Percentiles rank a stretch among this genome's conserved stretches.
phyloP scores from a whole-genome alignment of 2,113 vertebrate genomes.

The Drymodes brunneopygia region DNA sequence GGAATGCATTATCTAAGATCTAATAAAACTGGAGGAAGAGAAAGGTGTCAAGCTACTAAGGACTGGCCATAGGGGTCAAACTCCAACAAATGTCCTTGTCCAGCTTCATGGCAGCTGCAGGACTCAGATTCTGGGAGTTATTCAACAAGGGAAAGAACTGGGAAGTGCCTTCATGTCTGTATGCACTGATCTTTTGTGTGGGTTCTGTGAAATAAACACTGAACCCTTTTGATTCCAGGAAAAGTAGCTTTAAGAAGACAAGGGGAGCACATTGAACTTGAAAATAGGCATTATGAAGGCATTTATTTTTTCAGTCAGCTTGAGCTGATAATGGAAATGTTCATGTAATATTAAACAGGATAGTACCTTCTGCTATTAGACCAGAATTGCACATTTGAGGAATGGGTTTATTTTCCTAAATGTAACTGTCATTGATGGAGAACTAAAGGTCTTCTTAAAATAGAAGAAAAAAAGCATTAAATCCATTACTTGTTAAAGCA shows the following conservation, averaged over 20 bases:
- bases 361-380: neutral
- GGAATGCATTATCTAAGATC: neutral
- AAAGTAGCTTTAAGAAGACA: neutral
- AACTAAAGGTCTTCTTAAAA: neutral
- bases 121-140: neutral
- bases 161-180: neutral
- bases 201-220: neutral
- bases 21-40: neutral
- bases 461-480: neutral
- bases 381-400: neutral
- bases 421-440: neutral
- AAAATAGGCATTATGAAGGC: neutral
- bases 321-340: neutral
- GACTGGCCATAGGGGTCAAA: neutral
- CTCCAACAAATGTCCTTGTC: no score
- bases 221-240: neutral
- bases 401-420: neutral
- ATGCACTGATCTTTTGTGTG: accelerated
- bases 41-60: neutral
- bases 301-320: neutral
- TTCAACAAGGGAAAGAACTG: no score
- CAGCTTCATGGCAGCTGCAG: neutral
- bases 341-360: neutral
- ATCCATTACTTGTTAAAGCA: neutral
- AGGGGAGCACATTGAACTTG: neutral